A percentile compares a stretch with the other conserved stretches of the same genome.
These are phyloP conservation scores for Australoheros facetus DNA, from an alignment of 2,797 vertebrate genomes.

Conservation along the genomic window DNA sequence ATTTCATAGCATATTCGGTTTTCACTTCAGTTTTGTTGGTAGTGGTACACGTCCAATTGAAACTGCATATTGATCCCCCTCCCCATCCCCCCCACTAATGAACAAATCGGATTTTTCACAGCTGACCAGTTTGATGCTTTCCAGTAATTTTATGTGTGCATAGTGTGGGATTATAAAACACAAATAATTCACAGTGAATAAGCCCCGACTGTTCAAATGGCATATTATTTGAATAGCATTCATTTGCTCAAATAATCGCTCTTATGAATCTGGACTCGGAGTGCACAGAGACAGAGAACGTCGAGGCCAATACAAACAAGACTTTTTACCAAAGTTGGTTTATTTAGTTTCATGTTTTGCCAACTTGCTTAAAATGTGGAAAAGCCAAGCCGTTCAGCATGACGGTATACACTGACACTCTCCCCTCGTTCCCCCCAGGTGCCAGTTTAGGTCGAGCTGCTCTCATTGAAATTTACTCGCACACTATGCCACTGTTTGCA, in stretches of 20 bases:
- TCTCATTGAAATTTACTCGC: slow-evolving; percentile 53
- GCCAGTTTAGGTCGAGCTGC: slow-evolving; percentile 76
- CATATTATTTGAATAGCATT: slow-evolving; percentile 84
- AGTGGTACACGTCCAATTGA: slow-evolving; percentile 63
- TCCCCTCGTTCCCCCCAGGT: slow-evolving; percentile 47
- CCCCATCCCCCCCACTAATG: slow-evolving; percentile 73
- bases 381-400: slow-evolving; percentile 82
- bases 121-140: slow-evolving; percentile 87
- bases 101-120: slow-evolving; percentile 87
- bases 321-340: slow-evolving; percentile 79
- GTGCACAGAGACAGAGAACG: slow-evolving; percentile 62
- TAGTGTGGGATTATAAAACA: slow-evolving; percentile 86
- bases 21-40: slow-evolving; percentile 57
- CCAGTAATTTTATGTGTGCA: slow-evolving; percentile 87
- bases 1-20: slow-evolving; percentile 46
- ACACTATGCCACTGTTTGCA: slow-evolving; percentile 59
- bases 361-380: slow-evolving; percentile 80
- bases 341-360: slow-evolving; percentile 78
- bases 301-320: slow-evolving; percentile 71
- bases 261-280: slow-evolving; percentile 78
- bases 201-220: slow-evolving; percentile 82
- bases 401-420: slow-evolving; percentile 76
- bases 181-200: slow-evolving; percentile 85
- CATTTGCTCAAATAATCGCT: slow-evolving; percentile 86
- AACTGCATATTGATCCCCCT: slow-evolving; percentile 77